Conservation (phyloP, 2,797 vertebrate genomes). For the Vipera latastei region DNA sequence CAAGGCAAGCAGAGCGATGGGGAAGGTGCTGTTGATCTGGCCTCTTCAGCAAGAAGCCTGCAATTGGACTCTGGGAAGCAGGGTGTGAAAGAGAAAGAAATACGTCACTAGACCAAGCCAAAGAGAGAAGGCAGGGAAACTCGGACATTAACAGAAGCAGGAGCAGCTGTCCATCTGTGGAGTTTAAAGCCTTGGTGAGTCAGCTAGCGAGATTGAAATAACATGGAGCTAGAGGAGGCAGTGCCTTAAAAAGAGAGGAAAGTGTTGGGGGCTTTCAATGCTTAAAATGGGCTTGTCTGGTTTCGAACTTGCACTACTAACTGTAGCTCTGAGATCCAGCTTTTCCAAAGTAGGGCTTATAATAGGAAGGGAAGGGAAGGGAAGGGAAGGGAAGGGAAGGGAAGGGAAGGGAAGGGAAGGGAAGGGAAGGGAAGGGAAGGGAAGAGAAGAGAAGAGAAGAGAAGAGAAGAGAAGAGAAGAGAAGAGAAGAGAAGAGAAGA, state of each 20-base stretch:
- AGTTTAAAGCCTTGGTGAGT: background rate
- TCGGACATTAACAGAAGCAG: background rate
- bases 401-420: no score
- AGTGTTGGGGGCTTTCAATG: background rate
- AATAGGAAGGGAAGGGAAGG: background rate
- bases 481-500: no score
- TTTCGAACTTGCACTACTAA: background rate
- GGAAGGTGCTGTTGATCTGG: background rate
- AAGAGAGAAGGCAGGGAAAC: conserved; percentile 26
- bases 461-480: no score
- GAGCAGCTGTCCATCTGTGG: background rate
- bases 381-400: background rate
- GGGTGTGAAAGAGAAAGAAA: conserved; percentile 2
- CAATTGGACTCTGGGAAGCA: background rate
- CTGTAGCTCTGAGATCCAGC: background rate
- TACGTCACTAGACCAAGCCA: conserved; percentile 15
- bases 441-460: no score
- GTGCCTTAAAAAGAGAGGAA: background rate
- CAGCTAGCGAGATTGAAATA: background rate
- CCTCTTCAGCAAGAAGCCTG: conserved; percentile 11
- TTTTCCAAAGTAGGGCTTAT: background rate
- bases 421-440: no score
- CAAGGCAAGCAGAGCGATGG: background rate
- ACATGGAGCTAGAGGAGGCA: conserved; percentile 37
- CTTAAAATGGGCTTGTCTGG: fast-evolving